A percentile compares a stretch with the other conserved stretches of the same genome.
These are phyloP conservation scores for Danio jaintianensis DNA, from an alignment of 2,797 vertebrate species.

Conservation along the genomic window DNA sequence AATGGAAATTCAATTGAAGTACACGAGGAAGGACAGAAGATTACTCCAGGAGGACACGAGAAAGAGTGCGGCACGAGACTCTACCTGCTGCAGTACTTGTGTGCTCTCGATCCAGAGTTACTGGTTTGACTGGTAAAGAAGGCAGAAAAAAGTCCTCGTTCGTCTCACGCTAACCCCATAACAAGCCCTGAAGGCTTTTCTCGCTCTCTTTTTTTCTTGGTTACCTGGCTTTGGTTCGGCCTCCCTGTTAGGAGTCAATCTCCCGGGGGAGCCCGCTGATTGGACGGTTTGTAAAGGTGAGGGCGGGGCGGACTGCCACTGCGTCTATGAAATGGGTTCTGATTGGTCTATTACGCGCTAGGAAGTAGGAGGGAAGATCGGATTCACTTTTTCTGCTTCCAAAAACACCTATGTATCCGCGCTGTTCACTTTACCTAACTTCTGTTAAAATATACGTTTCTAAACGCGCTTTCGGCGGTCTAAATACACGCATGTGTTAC, in stretches of 20 bases:
- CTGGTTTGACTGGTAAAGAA: constrained; percentile 86
- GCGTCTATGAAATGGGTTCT: constrained; percentile 64
- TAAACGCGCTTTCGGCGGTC: background rate
- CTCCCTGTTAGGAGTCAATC: constrained; percentile 78
- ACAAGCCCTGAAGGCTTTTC: constrained; percentile 76
- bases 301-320: constrained; percentile 77
- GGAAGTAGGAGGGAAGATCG: constrained; percentile 68
- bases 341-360: constrained; percentile 75
- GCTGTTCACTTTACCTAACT: background rate
- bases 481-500: background rate
- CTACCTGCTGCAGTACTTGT: constrained; percentile 88
- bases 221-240: constrained; percentile 88
- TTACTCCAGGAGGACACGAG: constrained; percentile 76
- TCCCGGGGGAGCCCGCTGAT: constrained; percentile 71
- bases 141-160: constrained; percentile 82
- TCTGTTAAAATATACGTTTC: background rate
- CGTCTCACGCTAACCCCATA: constrained; percentile 89
- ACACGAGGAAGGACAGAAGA: constrained; percentile 75
- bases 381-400: constrained; percentile 47
- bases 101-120: constrained; percentile 84
- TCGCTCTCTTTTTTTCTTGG: constrained; percentile 63
- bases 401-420: constrained; percentile 48
- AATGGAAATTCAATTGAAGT: constrained; percentile 81
- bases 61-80: constrained; percentile 80
- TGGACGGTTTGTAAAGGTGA: constrained; percentile 87